These are phyloP conservation scores for Gallirallus australis DNA, from an alignment of 2,797 vertebrate genomes.

Conservation along the genomic window DNA sequence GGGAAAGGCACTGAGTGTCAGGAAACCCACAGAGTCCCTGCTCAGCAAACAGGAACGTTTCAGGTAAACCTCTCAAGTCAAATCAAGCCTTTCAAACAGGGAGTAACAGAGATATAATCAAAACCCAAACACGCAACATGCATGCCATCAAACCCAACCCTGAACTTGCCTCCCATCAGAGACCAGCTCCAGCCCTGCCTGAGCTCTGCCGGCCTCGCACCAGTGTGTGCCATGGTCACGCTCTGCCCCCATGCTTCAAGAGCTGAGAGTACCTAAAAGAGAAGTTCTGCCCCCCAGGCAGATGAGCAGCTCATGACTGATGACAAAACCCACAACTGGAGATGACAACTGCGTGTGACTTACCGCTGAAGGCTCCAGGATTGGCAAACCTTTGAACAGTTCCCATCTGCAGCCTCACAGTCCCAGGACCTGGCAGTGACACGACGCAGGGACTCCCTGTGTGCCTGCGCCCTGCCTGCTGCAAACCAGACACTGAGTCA, in stretches of 20 bases:
- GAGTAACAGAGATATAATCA: not conserved
- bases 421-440: not conserved
- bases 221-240: fast-evolving
- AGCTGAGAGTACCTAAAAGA: not conserved
- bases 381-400: not conserved
- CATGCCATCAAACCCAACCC: not conserved
- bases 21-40: not conserved
- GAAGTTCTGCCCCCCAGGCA: not conserved
- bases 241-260: fast-evolving
- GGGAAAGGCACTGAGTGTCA: not conserved
- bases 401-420: not conserved
- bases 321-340: not conserved
- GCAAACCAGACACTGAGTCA: not conserved
- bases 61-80: not conserved
- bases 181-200: not conserved
- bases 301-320: not conserved
- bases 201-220: not conserved
- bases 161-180: not conserved
- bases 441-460: fast-evolving
- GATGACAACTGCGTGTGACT: not conserved
- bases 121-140: not conserved
- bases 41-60: not conserved
- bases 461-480: too few relatives aligned
- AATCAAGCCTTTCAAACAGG: not conserved
- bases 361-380: not conserved